These are phyloP conservation scores for Candoia aspera DNA, from an alignment of 2,113 vertebrate species.

Conservation along the genomic window DNA sequence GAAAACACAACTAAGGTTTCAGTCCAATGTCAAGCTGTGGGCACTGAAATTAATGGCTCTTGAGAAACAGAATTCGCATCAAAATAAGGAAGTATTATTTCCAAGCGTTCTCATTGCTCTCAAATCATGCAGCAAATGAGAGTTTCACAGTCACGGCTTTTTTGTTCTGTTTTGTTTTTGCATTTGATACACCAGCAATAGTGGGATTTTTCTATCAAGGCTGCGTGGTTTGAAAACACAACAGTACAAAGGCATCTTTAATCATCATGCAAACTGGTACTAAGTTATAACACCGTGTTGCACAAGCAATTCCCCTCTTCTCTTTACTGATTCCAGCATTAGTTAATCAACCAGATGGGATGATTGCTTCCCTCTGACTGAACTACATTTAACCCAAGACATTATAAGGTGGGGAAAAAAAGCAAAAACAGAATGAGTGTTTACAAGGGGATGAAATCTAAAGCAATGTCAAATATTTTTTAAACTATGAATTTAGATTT, in stretches of 20 bases:
- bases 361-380: not conserved
- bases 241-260: not conserved
- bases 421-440: constrained; percentile 28
- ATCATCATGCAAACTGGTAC: not conserved
- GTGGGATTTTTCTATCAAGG: not conserved
- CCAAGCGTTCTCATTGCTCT: not conserved
- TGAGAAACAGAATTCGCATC: not conserved
- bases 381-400: constrained; percentile 20
- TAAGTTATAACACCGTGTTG: constrained; percentile 2
- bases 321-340: not conserved
- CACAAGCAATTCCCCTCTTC: not conserved
- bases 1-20: not conserved
- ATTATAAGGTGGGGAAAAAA: constrained; percentile 48
- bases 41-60: not conserved
- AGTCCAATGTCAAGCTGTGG: not conserved
- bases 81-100: not conserved
- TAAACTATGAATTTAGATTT: constrained; percentile 45
- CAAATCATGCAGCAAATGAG: not conserved
- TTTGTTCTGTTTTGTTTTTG: not conserved
- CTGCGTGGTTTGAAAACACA: not conserved
- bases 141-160: not conserved
- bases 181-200: not conserved
- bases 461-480: constrained; percentile 57
- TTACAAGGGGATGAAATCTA: constrained; percentile 58
- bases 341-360: not conserved